Percentiles rank a stretch among this genome's conserved stretches.
These are phyloP conservation scores for Eilema depressum DNA, from an alignment of 2,888 invertebrate species.

Conservation along the genomic window DNA sequence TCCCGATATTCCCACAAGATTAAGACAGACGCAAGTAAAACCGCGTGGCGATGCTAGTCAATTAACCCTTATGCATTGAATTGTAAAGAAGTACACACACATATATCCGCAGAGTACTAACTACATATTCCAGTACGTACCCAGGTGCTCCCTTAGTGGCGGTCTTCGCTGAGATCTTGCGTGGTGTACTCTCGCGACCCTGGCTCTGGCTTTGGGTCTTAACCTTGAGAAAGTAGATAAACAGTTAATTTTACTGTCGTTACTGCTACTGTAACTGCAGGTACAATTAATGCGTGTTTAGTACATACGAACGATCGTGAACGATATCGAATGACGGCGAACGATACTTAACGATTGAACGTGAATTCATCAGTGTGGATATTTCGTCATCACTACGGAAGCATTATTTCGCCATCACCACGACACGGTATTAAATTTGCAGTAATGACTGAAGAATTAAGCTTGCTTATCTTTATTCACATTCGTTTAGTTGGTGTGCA, in stretches of 20 bases:
- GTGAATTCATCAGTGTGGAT: not conserved
- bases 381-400: not conserved
- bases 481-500: not conserved
- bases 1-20: too few species aligned
- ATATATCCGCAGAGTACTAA: slow-evolving; percentile 5
- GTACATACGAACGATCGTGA: too few species aligned
- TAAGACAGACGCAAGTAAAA: too few species aligned
- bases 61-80: too few species aligned
- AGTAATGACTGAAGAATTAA: too few species aligned
- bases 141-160: slow-evolving; percentile 83
- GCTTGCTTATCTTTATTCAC: not conserved
- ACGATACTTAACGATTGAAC: not conserved
- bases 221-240: slow-evolving; percentile 76
- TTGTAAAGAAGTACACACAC: slow-evolving; percentile 3
- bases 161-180: slow-evolving; percentile 89
- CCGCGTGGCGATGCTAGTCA: too few species aligned
- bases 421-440: too few species aligned
- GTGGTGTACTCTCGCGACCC: slow-evolving; percentile 83
- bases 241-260: not conserved
- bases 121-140: slow-evolving; percentile 67
- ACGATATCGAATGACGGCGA: not conserved
- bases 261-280: not conserved
- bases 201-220: slow-evolving; percentile 80
- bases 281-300: too few species aligned
- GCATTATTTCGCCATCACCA: not conserved